These are phyloP conservation scores for Tetragonula clypearis DNA, from an alignment of 1,140 invertebrate species.

Conservation along the genomic window DNA sequence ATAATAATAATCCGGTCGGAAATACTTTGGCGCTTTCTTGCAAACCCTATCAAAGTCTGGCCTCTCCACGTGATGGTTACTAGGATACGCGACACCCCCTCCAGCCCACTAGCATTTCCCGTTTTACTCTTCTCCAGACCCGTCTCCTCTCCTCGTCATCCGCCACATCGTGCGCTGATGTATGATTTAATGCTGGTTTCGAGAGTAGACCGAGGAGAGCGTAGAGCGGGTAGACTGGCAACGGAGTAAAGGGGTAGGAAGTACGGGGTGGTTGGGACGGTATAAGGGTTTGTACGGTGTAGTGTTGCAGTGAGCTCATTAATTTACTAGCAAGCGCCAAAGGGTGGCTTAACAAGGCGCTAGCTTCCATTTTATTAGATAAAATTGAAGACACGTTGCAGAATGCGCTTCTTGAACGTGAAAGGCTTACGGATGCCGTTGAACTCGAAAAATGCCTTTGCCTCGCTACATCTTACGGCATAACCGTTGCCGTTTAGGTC, in stretches of 20 bases:
- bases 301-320: conserved; percentile 81
- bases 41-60: conserved; percentile 49
- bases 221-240: conserved; percentile 70
- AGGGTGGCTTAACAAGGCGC: conserved; percentile 79
- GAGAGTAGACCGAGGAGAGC: conserved; percentile 74
- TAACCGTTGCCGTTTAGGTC: neutral
- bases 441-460: conserved; percentile 29
- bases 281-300: conserved; percentile 78
- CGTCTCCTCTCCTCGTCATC: conserved; percentile 49
- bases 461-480: no score
- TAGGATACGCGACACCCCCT: conserved; percentile 69
- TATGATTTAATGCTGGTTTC: conserved; percentile 79
- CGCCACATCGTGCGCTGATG: conserved; percentile 75
- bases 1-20: neutral
- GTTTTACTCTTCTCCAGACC: conserved; percentile 61
- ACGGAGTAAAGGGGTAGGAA: conserved; percentile 54
- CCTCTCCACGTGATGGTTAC: conserved; percentile 63
- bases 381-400: conserved; percentile 75
- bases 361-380: conserved; percentile 78
- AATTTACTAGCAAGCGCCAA: conserved; percentile 79
- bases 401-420: conserved; percentile 52
- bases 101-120: conserved; percentile 45
- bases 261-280: conserved; percentile 55
- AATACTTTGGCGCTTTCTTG: conserved; percentile 21
- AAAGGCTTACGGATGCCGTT: conserved; percentile 14